These are phyloP conservation scores for Bufo bufo DNA, from an alignment of 2,113 vertebrate species.

Conservation along the genomic window DNA sequence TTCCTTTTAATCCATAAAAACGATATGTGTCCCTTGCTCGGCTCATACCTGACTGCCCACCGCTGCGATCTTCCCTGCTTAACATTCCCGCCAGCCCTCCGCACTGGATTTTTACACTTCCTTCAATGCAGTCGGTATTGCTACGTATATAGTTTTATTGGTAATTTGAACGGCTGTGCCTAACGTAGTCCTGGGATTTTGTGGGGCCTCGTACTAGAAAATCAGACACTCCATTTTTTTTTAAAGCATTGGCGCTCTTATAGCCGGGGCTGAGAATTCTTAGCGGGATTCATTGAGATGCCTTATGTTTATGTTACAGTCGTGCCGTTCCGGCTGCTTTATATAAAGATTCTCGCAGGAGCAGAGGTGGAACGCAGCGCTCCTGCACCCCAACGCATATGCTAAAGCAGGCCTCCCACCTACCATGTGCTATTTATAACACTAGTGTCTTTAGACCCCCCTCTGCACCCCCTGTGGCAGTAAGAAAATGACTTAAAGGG, in stretches of 20 bases:
- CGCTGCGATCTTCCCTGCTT: slow-evolving; percentile 5
- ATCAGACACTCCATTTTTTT: background rate
- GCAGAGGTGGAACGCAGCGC: no score
- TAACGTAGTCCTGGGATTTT: slow-evolving; percentile 9
- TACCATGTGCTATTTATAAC: no score
- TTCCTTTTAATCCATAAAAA: slow-evolving; percentile 43
- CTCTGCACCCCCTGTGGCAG: no score
- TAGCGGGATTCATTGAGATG: background rate
- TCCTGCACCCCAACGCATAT: no score
- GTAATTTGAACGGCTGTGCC: background rate
- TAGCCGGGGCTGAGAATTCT: background rate
- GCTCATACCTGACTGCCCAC: background rate
- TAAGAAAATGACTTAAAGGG: background rate
- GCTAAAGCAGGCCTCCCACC: no score
- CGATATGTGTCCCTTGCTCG: background rate
- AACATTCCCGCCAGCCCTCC: slow-evolving; percentile 13
- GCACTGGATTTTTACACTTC: background rate
- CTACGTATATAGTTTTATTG: slow-evolving; percentile 16
- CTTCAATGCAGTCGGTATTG: slow-evolving; percentile 6
- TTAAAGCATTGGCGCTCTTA: background rate
- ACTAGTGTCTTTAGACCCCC: background rate
- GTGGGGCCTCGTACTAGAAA: slow-evolving; percentile 7
- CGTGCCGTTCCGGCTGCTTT: background rate
- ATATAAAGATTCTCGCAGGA: background rate
- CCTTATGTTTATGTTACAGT: background rate